These are phyloP conservation scores for Zaprionus ornatus DNA, from an alignment of 1,140 invertebrate genomes.

Conservation along the genomic window DNA sequence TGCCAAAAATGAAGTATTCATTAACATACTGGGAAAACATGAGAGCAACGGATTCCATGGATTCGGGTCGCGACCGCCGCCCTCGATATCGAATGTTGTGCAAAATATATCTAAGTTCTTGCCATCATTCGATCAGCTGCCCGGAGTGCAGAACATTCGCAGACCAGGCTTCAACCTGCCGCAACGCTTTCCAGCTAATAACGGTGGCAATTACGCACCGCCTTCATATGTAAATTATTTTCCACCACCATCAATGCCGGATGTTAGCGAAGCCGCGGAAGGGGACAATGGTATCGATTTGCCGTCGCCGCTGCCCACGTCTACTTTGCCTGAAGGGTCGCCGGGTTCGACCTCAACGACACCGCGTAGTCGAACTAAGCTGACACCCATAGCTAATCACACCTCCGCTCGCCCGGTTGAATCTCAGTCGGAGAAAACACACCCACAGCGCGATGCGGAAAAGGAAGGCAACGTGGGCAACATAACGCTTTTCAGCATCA, in stretches of 20 bases:
- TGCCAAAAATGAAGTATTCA: constrained; percentile 89
- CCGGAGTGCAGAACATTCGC: constrained; percentile 68
- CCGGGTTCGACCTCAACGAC: constrained; percentile 33
- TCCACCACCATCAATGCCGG: constrained; percentile 26
- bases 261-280: not conserved
- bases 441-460: constrained; percentile 1
- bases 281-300: not conserved
- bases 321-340: constrained; percentile 1
- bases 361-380: constrained; percentile 60
- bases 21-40: constrained; percentile 85
- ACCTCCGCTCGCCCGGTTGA: constrained; percentile 40
- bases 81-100: constrained; percentile 72
- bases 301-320: constrained; percentile 13
- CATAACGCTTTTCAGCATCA: constrained; percentile 55
- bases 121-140: constrained; percentile 65
- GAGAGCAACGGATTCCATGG: constrained; percentile 42
- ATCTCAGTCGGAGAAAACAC: constrained; percentile 9
- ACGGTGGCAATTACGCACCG: constrained; percentile 42
- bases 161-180: constrained; percentile 49
- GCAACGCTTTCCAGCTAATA: constrained; percentile 43
- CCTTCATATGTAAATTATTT: constrained; percentile 52
- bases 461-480: constrained; percentile 15
- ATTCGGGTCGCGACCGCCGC: constrained; percentile 53
- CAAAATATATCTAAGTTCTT: constrained; percentile 75
- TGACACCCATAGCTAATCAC: constrained; percentile 61